These are phyloP conservation scores for Sylvia borin DNA, from an alignment of 2,797 vertebrate genomes.

Conservation along the genomic window DNA sequence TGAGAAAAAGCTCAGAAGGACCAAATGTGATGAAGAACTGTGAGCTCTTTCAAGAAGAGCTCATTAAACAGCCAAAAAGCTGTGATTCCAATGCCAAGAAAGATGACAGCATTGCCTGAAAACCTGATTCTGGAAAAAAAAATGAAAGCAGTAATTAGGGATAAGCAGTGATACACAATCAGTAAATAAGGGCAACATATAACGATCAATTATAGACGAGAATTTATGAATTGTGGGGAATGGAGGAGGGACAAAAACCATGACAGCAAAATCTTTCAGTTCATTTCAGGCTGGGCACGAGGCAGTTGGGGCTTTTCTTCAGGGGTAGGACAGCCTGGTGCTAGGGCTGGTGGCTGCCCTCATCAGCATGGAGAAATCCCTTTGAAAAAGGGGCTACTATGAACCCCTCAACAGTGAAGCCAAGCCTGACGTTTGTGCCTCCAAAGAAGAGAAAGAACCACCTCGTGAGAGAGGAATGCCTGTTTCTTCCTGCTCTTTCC, in stretches of 20 bases:
- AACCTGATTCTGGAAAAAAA: not conserved
- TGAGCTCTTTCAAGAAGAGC: not conserved
- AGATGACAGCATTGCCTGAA: not conserved
- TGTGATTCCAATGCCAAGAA: not conserved
- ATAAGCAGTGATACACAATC: not conserved
- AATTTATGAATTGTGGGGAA: not conserved
- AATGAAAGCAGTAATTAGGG: not conserved
- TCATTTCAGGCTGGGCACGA: not conserved
- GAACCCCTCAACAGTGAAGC: not conserved
- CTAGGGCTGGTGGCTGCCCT: not conserved
- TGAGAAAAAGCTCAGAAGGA: not conserved
- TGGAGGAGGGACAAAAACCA: not conserved
- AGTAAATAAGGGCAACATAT: not conserved
- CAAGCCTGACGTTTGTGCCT: not conserved
- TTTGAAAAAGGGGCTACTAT: not conserved
- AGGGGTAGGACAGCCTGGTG: not conserved
- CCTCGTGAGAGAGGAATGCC: not conserved
- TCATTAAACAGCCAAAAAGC: constrained; percentile 13
- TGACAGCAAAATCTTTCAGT: not conserved
- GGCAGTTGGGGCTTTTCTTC: not conserved
- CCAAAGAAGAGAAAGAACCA: not conserved
- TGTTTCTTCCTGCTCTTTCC: not conserved
- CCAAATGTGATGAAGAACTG: not conserved
- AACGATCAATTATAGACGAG: not conserved
- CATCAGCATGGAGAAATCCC: not conserved